phyloP scores from a whole-genome alignment of 1,140 invertebrate species.

The Lutraria rhynchaena region DNA sequence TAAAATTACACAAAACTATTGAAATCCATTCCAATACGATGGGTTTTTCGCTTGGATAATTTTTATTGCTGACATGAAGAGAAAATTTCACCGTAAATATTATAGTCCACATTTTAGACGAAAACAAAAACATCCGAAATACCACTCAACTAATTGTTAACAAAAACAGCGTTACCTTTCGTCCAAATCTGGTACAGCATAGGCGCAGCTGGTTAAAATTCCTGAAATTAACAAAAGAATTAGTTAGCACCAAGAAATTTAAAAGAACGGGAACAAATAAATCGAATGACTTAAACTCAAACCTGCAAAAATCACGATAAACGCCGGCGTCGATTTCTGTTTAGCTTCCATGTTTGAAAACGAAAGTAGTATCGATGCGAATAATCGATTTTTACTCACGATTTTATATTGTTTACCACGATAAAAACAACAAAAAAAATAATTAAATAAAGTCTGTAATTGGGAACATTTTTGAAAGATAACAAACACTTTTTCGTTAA shows the following conservation, averaged over 20 bases:
- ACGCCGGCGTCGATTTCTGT: not conserved
- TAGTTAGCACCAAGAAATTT: not conserved
- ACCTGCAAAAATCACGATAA: conserved; percentile 33
- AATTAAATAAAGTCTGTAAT: too few relatives aligned
- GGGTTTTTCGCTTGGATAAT: not conserved
- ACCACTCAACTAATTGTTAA: not conserved
- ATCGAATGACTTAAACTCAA: not conserved
- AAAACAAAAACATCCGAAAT: conserved; percentile 1
- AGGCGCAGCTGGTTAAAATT: conserved; percentile 18
- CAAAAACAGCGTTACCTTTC: conserved; percentile 61
- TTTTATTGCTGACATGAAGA: not conserved
- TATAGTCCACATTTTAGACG: not conserved
- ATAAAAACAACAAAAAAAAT: too few relatives aligned
- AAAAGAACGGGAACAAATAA: not conserved
- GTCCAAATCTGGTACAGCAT: conserved; percentile 66
- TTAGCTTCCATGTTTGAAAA: conserved; percentile 41
- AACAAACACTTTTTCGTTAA: too few relatives aligned
- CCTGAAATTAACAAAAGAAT: conserved; percentile 60
- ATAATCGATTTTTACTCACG: too few relatives aligned
- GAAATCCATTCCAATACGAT: not conserved
- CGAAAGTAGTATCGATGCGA: not conserved
- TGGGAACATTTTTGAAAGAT: too few relatives aligned
- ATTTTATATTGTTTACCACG: too few relatives aligned
- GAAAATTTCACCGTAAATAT: not conserved
- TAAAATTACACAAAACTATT: not conserved